Conservation (phyloP, 2,797 vertebrate genomes). For the Gobio occitaniae region DNA sequence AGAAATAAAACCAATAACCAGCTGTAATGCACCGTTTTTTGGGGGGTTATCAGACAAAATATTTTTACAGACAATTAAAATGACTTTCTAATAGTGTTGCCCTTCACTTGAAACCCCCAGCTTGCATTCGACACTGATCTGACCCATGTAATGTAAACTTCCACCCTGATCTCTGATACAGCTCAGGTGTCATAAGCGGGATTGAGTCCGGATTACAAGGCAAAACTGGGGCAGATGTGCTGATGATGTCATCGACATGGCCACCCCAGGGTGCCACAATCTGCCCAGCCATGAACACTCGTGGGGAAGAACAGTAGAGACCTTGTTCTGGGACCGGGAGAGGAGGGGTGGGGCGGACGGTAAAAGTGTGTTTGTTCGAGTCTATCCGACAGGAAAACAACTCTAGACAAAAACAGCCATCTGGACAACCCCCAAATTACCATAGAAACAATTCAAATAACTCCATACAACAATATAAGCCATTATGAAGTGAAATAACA, state of each 20-base stretch:
- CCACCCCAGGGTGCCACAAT: slow-evolving; percentile 7
- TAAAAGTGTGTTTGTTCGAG: slow-evolving; percentile 26
- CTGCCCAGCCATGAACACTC: not conserved
- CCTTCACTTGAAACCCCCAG: not conserved
- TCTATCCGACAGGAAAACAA: slow-evolving; percentile 39
- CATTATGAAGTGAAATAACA: not conserved
- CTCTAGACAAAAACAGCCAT: slow-evolving; percentile 38
- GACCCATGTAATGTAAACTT: not conserved
- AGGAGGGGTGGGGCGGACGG: slow-evolving; percentile 4
- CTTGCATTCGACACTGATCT: not conserved
- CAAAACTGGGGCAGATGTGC: slow-evolving; percentile 34
- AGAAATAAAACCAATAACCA: not conserved
- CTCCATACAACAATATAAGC: not conserved
- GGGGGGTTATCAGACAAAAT: not conserved
- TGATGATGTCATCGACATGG: slow-evolving; percentile 35
- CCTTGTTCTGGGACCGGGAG: slow-evolving; percentile 31
- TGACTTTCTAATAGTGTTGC: not conserved
- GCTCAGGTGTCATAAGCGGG: slow-evolving; percentile 16
- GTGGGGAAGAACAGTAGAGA: slow-evolving; percentile 28
- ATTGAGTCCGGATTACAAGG: slow-evolving; percentile 32
- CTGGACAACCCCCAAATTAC: slow-evolving; percentile 30
- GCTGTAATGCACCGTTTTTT: not conserved
- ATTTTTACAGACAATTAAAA: not conserved
- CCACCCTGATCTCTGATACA: slow-evolving; percentile 26
- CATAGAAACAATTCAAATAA: slow-evolving; percentile 24